Evolutionary conservation across 2,113 vertebrate genomes (phyloP).

Genomic region (Meles meles): DNA sequence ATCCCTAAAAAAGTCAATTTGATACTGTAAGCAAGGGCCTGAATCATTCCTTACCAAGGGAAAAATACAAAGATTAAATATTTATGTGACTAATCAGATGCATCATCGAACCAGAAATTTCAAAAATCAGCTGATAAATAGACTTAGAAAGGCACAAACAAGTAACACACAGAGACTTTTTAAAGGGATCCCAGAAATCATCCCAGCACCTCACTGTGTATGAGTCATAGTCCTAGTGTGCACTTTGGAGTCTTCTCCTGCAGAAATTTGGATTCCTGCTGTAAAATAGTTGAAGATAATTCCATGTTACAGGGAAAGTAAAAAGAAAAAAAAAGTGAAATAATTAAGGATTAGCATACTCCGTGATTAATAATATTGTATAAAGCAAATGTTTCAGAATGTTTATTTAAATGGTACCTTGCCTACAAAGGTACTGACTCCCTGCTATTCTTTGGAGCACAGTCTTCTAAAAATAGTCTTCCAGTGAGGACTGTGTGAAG

Average conservation of each 20-base stretch:
- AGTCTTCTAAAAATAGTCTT: slow-evolving; percentile 65
- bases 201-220: not conserved
- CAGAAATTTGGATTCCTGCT: slow-evolving; percentile 55
- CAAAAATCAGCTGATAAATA: slow-evolving; percentile 63
- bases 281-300: slow-evolving; percentile 68
- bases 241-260: slow-evolving; percentile 41
- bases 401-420: slow-evolving; percentile 52
- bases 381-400: slow-evolving; percentile 71
- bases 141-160: slow-evolving; percentile 36
- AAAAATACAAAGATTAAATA: not conserved
- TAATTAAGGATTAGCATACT: slow-evolving; percentile 71
- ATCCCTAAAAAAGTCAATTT: slow-evolving; percentile 53
- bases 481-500: slow-evolving; percentile 27
- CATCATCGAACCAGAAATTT: slow-evolving; percentile 57
- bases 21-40: slow-evolving; percentile 30
- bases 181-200: not conserved
- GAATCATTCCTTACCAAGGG: slow-evolving; percentile 9
- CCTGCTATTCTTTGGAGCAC: slow-evolving; percentile 10
- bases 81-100: slow-evolving; percentile 70
- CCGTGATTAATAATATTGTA: slow-evolving; percentile 55
- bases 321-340: slow-evolving; percentile 36
- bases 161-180: slow-evolving; percentile 34
- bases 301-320: slow-evolving; percentile 54
- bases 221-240: slow-evolving; percentile 48
- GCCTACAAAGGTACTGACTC: slow-evolving; percentile 31